A percentile compares a stretch with the other conserved stretches of the same genome.
Evolutionary conservation across 2,113 vertebrate species (phyloP).

Genomic region (Archocentrus centrarchus): DNA sequence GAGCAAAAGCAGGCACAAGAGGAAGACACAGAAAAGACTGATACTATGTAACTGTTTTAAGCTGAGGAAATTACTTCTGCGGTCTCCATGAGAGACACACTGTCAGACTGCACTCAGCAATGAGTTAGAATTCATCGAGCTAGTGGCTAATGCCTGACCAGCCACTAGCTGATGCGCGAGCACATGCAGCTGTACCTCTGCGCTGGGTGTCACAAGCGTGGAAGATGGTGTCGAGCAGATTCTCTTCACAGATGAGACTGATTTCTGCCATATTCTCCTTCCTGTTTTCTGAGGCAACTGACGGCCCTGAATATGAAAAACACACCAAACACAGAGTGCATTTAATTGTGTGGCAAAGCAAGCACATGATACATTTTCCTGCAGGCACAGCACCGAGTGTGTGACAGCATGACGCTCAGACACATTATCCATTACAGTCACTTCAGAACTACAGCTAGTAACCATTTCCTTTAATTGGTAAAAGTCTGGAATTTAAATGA

Average conservation of each 20-base stretch:
- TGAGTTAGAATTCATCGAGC: neutral
- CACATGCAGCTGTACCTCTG: conserved; percentile 77
- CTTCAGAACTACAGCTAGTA: neutral
- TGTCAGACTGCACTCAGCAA: fast-evolving
- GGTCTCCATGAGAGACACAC: neutral
- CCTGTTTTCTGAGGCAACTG: conserved; percentile 56
- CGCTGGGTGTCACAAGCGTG: conserved; percentile 85
- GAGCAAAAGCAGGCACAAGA: neutral
- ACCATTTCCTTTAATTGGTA: neutral
- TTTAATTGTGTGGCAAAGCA: neutral
- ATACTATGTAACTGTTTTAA: neutral
- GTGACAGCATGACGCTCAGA: neutral
- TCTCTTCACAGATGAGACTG: conserved; percentile 86
- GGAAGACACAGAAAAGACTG: neutral
- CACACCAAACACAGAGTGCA: conserved; percentile 6
- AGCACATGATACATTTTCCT: conserved; percentile 58
- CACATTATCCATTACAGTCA: neutral
- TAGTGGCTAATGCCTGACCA: neutral
- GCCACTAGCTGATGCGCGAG: neutral
- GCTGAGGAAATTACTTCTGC: neutral
- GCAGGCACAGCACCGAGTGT: conserved; percentile 7
- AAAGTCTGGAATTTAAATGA: neutral
- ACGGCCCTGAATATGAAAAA: conserved; percentile 40
- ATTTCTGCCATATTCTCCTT: conserved; percentile 70
- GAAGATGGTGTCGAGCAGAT: conserved; percentile 88